phyloP scores from a whole-genome alignment of 2,113 vertebrate species.

The Isurus oxyrinchus region DNA sequence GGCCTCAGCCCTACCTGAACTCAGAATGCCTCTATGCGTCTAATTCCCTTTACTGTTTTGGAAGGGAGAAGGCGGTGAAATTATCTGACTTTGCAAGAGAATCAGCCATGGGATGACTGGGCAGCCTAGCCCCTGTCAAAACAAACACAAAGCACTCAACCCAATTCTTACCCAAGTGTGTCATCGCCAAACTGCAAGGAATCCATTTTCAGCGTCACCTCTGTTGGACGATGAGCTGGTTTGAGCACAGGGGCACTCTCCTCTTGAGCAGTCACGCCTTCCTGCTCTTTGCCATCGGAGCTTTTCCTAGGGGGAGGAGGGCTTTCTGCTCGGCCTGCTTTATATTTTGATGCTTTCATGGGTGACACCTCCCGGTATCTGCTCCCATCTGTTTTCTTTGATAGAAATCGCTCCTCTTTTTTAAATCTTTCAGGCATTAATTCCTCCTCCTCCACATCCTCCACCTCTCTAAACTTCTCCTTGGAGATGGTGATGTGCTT shows the following conservation, averaged over 20 bases:
- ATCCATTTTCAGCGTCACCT: conserved; percentile 81
- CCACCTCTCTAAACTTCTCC: conserved; percentile 68
- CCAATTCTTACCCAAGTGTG: conserved; percentile 69
- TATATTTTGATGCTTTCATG: conserved; percentile 68
- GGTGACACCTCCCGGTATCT: conserved; percentile 70
- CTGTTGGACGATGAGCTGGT: conserved; percentile 70
- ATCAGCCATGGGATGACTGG: background rate
- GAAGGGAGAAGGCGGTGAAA: background rate
- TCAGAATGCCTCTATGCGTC: background rate
- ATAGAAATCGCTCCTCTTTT: conserved; percentile 70
- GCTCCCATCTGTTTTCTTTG: conserved; percentile 62
- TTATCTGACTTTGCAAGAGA: background rate
- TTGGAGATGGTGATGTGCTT: conserved; percentile 58
- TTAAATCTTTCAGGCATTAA: conserved; percentile 64
- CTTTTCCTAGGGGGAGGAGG: conserved; percentile 59
- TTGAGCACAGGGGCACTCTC: conserved; percentile 63
- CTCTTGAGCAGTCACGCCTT: conserved; percentile 58
- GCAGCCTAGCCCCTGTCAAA: background rate
- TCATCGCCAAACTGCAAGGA: conserved; percentile 70
- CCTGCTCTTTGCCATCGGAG: conserved; percentile 69
- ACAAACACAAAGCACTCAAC: background rate
- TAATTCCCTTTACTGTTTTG: background rate
- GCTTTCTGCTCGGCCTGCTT: conserved; percentile 63
- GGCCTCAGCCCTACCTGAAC: background rate
- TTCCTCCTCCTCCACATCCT: conserved; percentile 66